These are phyloP conservation scores for Agrilus cyanescens DNA, from an alignment of 2,888 invertebrate species.

Conservation along the genomic window DNA sequence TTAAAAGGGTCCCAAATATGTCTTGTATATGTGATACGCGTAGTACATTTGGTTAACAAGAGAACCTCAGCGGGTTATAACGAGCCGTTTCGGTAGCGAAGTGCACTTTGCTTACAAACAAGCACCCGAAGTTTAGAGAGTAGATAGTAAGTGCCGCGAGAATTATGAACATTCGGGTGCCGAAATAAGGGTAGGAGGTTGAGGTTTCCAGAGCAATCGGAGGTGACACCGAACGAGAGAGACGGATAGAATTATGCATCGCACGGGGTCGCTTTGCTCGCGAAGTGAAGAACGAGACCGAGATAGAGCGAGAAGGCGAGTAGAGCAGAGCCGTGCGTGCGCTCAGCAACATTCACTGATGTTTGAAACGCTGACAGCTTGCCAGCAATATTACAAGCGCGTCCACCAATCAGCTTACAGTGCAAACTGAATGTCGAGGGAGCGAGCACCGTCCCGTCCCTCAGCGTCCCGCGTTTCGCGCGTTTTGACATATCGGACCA, in stretches of 20 bases:
- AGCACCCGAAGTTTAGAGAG: no score
- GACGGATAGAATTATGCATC: conserved; percentile 9
- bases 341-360: conserved; percentile 35
- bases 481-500: conserved; percentile 28
- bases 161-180: conserved; percentile 31
- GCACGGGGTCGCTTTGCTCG: no score
- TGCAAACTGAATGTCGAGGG: conserved; percentile 33
- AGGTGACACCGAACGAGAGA: conserved; percentile 17
- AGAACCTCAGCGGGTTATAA: no score
- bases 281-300: neutral
- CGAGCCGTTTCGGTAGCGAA: no score
- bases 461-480: conserved; percentile 17
- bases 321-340: conserved; percentile 31
- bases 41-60: no score
- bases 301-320: conserved; percentile 21
- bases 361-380: conserved; percentile 41
- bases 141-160: conserved; percentile 27
- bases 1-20: no score
- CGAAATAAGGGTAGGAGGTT: conserved; percentile 35
- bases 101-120: no score
- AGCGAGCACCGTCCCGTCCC: conserved; percentile 22
- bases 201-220: conserved; percentile 29
- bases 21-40: no score
- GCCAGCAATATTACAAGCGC: conserved; percentile 36
- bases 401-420: conserved; percentile 35